Base-by-base conservation (phyloP, 2,888 invertebrate species). In the Lysandra bellargus region DNA sequence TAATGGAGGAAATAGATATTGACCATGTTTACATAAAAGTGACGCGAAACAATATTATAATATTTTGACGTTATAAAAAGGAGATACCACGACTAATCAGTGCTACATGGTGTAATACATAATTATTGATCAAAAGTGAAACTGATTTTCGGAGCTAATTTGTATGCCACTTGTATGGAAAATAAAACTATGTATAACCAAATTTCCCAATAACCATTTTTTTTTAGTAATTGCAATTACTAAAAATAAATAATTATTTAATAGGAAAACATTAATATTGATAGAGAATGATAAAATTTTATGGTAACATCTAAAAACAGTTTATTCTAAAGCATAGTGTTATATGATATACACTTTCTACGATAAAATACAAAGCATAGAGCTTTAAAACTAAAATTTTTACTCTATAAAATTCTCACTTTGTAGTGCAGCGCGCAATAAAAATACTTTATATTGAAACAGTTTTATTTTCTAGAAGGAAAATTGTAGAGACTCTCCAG, bases 361-460 rank as follows among this genome's bases (percentile, higher is more conserved):
- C 4, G 12, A 69, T 14, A 69, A 69, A 37, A 14, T 37, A 37
- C 33, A 69, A 69, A 69, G 33, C 9, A 64, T 30, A 64, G 64
- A 23, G 30, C 33, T 69, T 33, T 69, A 69, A 69, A 69, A 69
- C 33, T 69, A 33, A 37, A 33, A 69, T 37, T 69, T 14, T 69
- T 69, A 69, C 69, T 69, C 69, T 33, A 69, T 17, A 69, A 69
- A 69, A 69, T 69, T 14, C 30, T 14, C 69, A 37, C 37, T 33
- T 37, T 69, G 64, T 69, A 69, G 5, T 14, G 69, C 69, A 69
- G 69, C 69, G 69, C 12, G 30, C 14, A 37, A 14, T 69, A 33
- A 69, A 69, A 69, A 69, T 69, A 14, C 69, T 61, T 61, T 61
- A 61, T 23, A 23, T 61, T 61, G 61, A 61, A 61, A 69, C 17